These are phyloP conservation scores for Antennarius striatus DNA, from an alignment of 2,113 vertebrate species.

Conservation along the genomic window DNA sequence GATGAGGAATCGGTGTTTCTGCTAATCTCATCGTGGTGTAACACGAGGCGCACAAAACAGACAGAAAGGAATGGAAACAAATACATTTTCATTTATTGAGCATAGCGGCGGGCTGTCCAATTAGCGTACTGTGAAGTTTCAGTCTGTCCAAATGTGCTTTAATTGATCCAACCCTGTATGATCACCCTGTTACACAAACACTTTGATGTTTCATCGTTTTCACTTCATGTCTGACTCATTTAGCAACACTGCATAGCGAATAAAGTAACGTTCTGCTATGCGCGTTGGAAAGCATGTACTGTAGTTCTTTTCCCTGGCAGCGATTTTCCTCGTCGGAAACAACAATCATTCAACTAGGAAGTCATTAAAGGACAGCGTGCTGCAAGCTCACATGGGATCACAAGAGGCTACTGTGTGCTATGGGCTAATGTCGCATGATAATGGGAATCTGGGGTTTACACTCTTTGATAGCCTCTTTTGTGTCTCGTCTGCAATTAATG, in stretches of 20 bases:
- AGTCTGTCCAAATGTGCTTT: constrained; percentile 56
- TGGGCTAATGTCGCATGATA: constrained; percentile 69
- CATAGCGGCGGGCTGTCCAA: constrained; percentile 54
- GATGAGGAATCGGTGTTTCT: constrained; percentile 64
- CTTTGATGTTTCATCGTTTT: constrained; percentile 37
- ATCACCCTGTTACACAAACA: constrained; percentile 46
- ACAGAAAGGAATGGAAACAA: constrained; percentile 46
- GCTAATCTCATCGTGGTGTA: constrained; percentile 54
- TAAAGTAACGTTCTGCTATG: not conserved
- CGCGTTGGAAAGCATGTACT: not conserved
- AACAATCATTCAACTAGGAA: constrained; percentile 53
- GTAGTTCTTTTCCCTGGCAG: not conserved
- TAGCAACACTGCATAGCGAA: not conserved
- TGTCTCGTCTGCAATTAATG: constrained; percentile 52
- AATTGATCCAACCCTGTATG: constrained; percentile 52
- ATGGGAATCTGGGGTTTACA: constrained; percentile 66
- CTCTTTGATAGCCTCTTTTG: constrained; percentile 67
- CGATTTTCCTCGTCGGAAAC: constrained; percentile 35
- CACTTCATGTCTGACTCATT: constrained; percentile 5
- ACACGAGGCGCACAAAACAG: constrained; percentile 42
- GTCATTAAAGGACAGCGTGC: constrained; percentile 61
- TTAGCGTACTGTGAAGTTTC: constrained; percentile 59
- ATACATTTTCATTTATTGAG: constrained; percentile 63
- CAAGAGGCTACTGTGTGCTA: constrained; percentile 62
- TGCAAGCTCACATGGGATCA: constrained; percentile 53